A percentile compares a stretch with the other conserved stretches of the same genome.
These are phyloP conservation scores for Homarus gammarus DNA, from an alignment of 2,888 invertebrate species.

Conservation along the genomic window DNA sequence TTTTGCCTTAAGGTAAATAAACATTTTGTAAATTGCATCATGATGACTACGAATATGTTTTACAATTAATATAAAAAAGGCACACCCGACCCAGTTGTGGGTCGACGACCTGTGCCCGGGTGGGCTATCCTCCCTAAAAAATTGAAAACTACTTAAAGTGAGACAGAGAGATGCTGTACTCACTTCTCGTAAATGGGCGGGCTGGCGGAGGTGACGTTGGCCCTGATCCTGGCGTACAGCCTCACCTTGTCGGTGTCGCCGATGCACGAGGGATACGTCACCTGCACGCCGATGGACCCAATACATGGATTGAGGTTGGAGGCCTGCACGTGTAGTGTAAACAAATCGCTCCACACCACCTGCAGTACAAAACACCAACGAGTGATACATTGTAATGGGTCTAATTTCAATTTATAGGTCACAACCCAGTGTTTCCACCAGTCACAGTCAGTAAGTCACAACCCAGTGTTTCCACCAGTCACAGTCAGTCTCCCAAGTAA, in stretches of 20 bases:
- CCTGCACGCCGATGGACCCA: slow-evolving; percentile 19
- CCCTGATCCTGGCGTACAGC: slow-evolving; percentile 85
- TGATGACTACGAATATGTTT: background rate
- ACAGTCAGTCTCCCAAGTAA: no score
- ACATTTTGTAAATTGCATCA: background rate
- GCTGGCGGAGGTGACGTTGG: slow-evolving; percentile 85
- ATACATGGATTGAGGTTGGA: slow-evolving; percentile 41
- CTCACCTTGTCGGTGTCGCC: slow-evolving; percentile 76
- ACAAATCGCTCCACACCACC: slow-evolving; percentile 59
- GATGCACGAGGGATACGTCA: slow-evolving; percentile 77
- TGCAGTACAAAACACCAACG: background rate
- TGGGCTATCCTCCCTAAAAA: background rate
- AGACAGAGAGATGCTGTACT: background rate
- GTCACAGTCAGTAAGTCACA: no score
- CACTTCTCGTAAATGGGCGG: slow-evolving; percentile 83
- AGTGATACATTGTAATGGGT: no score
- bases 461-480: no score
- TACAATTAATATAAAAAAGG: background rate
- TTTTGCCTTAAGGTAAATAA: no score
- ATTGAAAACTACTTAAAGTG: no score
- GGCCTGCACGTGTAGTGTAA: slow-evolving; percentile 24
- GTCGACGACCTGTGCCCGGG: no score
- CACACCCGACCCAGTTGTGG: background rate
- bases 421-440: no score
- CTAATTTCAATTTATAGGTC: no score